phyloP scores from a whole-genome alignment of 2,797 vertebrate species.

The Anableps anableps region DNA sequence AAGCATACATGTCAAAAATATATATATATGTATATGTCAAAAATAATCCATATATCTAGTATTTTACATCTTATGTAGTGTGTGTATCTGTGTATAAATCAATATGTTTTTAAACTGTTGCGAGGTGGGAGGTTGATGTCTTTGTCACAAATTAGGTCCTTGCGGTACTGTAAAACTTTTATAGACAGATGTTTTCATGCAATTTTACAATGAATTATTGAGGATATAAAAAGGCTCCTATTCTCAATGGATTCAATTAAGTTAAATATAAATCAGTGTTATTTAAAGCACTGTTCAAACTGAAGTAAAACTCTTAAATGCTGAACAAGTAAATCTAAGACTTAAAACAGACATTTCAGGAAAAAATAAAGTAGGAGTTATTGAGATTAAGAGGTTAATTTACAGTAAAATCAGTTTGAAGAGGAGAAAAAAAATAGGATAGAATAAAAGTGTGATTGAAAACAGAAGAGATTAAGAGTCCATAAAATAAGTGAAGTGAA shows the following conservation, averaged over 20 bases:
- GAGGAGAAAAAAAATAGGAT: no score
- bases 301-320: neutral
- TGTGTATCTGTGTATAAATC: neutral
- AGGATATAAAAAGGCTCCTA: neutral
- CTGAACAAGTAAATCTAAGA: neutral
- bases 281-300: neutral
- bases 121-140: neutral
- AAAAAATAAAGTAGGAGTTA: no score
- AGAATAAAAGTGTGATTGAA: no score
- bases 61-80: neutral
- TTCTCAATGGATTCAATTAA: neutral
- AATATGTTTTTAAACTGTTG: neutral
- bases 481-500: no score
- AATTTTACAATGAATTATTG: neutral
- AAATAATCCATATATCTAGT: neutral
- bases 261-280: neutral
- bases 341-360: no score
- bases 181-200: neutral
- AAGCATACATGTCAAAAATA: neutral
- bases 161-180: neutral
- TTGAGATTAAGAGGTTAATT: no score
- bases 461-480: no score
- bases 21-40: neutral
- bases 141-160: neutral
- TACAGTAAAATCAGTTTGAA: no score